Evolutionary conservation across 1,140 invertebrate species (phyloP), one percentile per base, ranked within the genome.

Genomic region (Mya arenaria): DNA sequence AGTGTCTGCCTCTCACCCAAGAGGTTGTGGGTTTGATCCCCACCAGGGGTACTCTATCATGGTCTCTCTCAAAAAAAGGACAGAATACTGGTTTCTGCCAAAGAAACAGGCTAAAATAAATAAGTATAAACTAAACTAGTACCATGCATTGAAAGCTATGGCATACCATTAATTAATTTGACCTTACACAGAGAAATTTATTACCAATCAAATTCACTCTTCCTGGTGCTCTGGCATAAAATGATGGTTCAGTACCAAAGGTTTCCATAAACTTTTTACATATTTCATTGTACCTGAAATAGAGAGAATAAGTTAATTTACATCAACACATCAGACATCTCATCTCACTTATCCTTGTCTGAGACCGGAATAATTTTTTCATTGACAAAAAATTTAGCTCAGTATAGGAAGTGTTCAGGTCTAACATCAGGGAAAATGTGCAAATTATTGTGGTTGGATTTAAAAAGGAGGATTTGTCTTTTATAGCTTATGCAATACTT

Each of bases 171-270:
- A 25, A 25, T 15, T 0, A 55, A 23, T 60, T 62, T 5, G 72
- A 58, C 28, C 15, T n/a, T n/a, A n/a, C n/a, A n/a, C n/a, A n/a
- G n/a, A n/a, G n/a, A n/a, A n/a, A n/a, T n/a, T n/a, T 19, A 28
- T 25, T 71, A 94, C 94, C 99, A 90, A 99, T 99, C 58, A 99
- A 93, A 94, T 99, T 99, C 0, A 99, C 98, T 87, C 99, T 95
- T 87, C 94, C 95, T 17, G 94, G 94, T 69, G 94, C 94, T 87
- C 94, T 87, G 23, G 93, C 92, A 89, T 92, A 89, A 86, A 93
- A 94, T 36, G 86, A 36, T 28, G 94, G 92, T 36, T 85, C 52
- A 23, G 81, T 55, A 34, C 88, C 88, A 92, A 87, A 94, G 69
- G 87, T 90, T 28, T 85, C 32, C 15, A 71, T 69, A 83, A 92